phyloP scores from a whole-genome alignment of 2,113 vertebrate genomes.

The Actenoides hombroni region DNA sequence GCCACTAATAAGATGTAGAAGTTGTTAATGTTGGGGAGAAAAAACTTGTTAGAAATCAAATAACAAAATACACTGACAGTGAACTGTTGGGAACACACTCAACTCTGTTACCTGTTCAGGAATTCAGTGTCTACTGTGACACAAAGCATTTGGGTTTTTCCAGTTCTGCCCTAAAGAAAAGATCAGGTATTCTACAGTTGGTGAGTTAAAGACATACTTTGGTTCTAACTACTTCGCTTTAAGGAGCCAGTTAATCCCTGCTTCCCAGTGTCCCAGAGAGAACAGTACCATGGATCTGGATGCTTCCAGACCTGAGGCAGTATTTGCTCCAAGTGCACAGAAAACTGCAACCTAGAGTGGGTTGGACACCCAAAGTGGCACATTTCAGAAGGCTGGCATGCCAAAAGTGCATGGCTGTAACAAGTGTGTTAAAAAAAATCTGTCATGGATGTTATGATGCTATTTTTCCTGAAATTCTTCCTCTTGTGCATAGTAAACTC shows the following conservation, averaged over 20 bases:
- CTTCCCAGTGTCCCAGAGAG: neutral
- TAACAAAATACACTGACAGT: neutral
- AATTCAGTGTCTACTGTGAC: neutral
- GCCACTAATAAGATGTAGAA: neutral
- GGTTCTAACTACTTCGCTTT: neutral
- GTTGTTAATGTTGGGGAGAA: neutral
- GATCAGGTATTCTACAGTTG: neutral
- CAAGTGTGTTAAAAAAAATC: neutral
- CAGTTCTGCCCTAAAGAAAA: neutral
- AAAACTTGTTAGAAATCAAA: neutral
- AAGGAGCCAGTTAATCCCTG: neutral
- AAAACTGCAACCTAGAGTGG: neutral
- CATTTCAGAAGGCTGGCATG: neutral
- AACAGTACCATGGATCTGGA: neutral
- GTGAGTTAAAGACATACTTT: neutral
- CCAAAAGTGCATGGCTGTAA: neutral
- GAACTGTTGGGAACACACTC: neutral
- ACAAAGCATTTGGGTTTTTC: neutral
- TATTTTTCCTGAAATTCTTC: constrained; percentile 37
- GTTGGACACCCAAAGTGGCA: neutral
- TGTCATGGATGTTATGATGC: neutral
- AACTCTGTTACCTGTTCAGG: neutral
- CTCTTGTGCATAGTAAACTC: neutral
- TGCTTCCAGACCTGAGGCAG: neutral
- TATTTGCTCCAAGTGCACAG: neutral